Conservation (phyloP, 2,888 invertebrate genomes). For the Sphecodes monilicornis region DNA sequence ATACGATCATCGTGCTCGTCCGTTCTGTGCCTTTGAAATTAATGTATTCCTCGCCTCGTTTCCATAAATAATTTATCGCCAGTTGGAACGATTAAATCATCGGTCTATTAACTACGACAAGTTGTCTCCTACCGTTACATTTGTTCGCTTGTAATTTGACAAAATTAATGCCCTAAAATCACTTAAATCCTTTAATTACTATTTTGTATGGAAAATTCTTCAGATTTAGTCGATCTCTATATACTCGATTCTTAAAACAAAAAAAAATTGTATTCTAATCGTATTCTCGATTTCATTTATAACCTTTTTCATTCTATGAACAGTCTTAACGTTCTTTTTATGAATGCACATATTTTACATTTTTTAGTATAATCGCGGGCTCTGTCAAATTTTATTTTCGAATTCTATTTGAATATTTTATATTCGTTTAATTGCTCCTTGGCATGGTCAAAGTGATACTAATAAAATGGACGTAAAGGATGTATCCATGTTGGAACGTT, state of each 20-base stretch:
- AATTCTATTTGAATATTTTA: not conserved
- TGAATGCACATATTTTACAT: not conserved
- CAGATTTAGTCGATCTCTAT: too few species aligned
- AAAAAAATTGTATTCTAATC: not conserved
- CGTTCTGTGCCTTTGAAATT: not conserved
- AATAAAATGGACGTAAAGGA: not conserved
- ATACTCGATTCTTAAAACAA: too few species aligned
- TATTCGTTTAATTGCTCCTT: too few species aligned
- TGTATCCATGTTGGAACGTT: too few species aligned
- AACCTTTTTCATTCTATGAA: not conserved
- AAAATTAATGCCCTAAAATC: not conserved
- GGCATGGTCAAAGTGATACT: not conserved
- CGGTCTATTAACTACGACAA: conserved; percentile 32
- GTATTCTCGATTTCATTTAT: not conserved
- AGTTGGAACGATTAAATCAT: conserved; percentile 56
- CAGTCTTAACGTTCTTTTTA: not conserved
- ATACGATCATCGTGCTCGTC: not conserved
- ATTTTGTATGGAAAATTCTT: not conserved
- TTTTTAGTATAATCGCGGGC: not conserved
- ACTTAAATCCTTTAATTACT: not conserved
- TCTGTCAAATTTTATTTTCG: not conserved
- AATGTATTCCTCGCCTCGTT: conserved; percentile 48
- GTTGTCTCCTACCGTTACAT: conserved; percentile 15
- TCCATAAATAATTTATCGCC: conserved; percentile 58
- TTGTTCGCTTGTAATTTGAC: not conserved